Conservation (phyloP, 2,797 vertebrate species). For the Artibeus jamaicensis region DNA sequence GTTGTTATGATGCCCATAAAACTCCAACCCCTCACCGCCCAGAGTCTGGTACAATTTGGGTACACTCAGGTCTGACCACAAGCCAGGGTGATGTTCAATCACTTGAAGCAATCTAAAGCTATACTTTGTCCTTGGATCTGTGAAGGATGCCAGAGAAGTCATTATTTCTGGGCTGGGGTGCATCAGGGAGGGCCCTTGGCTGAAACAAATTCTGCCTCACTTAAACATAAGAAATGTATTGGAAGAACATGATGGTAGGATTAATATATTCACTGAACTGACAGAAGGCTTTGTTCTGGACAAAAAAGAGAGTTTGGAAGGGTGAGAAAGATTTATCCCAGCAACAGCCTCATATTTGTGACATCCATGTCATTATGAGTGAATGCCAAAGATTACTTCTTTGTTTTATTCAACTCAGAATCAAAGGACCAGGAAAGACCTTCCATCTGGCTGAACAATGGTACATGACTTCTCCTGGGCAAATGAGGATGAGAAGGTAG, state of each 20-base stretch:
- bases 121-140: background rate
- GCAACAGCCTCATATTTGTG: background rate
- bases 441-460: background rate
- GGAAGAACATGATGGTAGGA: background rate
- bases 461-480: background rate
- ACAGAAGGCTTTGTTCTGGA: background rate
- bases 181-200: background rate
- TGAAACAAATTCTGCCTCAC: background rate
- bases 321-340: background rate
- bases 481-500: background rate
- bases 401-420: background rate
- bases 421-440: background rate
- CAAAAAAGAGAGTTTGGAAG: background rate
- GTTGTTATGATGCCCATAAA: background rate
- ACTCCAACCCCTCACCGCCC: background rate
- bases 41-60: background rate
- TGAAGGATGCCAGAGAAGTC: background rate
- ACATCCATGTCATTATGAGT: background rate
- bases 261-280: background rate
- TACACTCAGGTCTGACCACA: background rate
- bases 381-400: background rate
- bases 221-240: background rate
- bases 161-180: background rate
- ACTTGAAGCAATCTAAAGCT: background rate
- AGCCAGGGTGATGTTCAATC: background rate